Evolutionary conservation across 2,113 vertebrate genomes (phyloP), one percentile per base, ranked within the genome.

Genomic region (Cranoglanis bouderius): DNA sequence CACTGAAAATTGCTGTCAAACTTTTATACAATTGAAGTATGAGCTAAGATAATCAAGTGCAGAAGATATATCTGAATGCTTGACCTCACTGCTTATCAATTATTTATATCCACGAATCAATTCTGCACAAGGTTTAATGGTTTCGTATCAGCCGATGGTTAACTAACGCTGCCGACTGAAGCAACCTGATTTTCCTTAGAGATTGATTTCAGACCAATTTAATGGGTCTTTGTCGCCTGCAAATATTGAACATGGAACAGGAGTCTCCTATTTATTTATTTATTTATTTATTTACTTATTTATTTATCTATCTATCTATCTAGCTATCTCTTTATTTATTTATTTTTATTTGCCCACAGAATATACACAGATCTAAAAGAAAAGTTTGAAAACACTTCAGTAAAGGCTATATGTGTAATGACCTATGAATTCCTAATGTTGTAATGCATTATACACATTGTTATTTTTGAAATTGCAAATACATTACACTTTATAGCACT

Each of bases 141-240:
- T 86, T 92, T 89, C 10, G 38, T 84, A 81, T 88, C 85, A 90
- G 75, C 80, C 55, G 53, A 49, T 80, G 84, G 82, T 91, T 85
- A 89, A 90, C 88, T 82, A 87, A 89, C 65, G 40, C 92, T 65
- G 86, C 81, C 61, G 24, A 59, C 57, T 81, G 57, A 87, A 87
- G 89, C 59, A 90, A 86, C 85, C 78, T 43, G 85, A 86, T 91
- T 88, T 89, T 88, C 91, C 90, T 85, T 83, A 46, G 88, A 90
- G 90, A 89, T 53, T 87, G 90, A 80, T 38, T 88, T 80, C 80
- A 85, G 84, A 90, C 86, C 57, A 38, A 57, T 81, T 90, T 91
- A 92, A 90, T 92, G 88, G 87, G 72, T 72, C 85, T 90, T 88
- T 90, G 88, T 90, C 46, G 87, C 88, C 84, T 90, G 49, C 72